phyloP scores from a whole-genome alignment of 2,113 vertebrate genomes.

The Laterallus jamaicensis region DNA sequence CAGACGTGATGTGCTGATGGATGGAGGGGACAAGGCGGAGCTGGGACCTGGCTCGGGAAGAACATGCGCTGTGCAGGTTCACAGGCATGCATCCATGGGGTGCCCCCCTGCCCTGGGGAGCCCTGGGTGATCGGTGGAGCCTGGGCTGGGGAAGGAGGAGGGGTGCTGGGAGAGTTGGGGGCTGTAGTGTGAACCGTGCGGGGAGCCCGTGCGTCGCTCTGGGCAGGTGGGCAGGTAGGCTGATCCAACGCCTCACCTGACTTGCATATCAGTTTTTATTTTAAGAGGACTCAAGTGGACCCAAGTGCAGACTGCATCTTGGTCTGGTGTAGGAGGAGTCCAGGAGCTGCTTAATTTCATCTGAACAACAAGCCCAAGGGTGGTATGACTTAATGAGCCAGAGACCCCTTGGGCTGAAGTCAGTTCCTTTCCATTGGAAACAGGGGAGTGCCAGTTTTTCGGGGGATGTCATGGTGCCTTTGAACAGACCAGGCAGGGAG shows the following conservation, averaged over 20 bases:
- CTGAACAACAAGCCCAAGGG: neutral
- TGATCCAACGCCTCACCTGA: neutral
- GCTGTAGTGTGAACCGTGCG: neutral
- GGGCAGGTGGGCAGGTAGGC: neutral
- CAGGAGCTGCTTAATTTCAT: neutral
- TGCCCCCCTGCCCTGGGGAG: neutral
- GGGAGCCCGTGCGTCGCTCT: neutral
- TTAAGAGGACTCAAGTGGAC: conserved; percentile 23
- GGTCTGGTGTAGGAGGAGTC: neutral
- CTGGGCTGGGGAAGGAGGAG: neutral
- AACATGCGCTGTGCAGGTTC: neutral
- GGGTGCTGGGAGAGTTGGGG: neutral
- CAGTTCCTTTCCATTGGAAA: neutral
- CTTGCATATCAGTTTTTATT: conserved; percentile 42
- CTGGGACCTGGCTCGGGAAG: neutral
- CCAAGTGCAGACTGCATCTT: neutral
- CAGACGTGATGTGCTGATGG: accelerated
- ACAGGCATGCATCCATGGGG: accelerated
- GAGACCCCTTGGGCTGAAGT: neutral
- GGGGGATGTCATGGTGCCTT: neutral
- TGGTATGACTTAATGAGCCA: neutral
- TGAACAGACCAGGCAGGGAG: neutral
- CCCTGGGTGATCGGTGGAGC: neutral
- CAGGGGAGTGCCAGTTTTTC: neutral
- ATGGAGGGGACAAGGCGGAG: neutral